Evolutionary conservation across 2,113 vertebrate species (phyloP).

Genomic region (Taurulus bubalis): DNA sequence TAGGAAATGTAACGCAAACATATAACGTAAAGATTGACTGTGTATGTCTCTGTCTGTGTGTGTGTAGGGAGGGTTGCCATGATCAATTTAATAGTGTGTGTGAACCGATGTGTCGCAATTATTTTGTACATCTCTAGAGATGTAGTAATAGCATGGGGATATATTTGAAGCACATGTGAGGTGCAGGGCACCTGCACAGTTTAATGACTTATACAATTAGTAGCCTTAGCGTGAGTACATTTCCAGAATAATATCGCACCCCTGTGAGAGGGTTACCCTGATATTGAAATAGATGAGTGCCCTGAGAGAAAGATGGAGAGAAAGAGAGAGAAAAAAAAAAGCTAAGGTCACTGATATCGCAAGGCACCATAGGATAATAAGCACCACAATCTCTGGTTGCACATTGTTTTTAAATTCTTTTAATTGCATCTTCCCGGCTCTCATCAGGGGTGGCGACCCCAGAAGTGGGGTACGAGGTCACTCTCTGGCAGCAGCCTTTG

Average conservation of each 20-base stretch:
- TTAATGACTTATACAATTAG: slow-evolving; percentile 68
- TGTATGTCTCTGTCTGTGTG: neutral
- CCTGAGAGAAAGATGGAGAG: slow-evolving; percentile 32
- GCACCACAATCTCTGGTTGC: slow-evolving; percentile 73
- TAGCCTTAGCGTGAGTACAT: slow-evolving; percentile 12
- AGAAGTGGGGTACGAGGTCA: slow-evolving; percentile 81
- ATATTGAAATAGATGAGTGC: slow-evolving; percentile 70
- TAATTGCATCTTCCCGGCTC: slow-evolving; percentile 82
- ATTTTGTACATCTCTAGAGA: slow-evolving; percentile 6
- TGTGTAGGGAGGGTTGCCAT: neutral
- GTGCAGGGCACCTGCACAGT: slow-evolving; percentile 10
- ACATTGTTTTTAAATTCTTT: slow-evolving; percentile 84
- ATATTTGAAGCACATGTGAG: slow-evolving; percentile 12
- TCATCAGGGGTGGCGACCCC: slow-evolving; percentile 80
- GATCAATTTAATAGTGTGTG: slow-evolving; percentile 17
- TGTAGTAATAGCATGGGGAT: slow-evolving; percentile 2
- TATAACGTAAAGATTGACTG: neutral
- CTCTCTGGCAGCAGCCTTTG: slow-evolving; percentile 84
- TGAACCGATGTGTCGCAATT: slow-evolving; percentile 23
- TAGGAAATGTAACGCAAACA: slow-evolving; percentile 37
- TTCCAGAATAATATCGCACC: slow-evolving; percentile 31
- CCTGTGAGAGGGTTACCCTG: slow-evolving; percentile 52
- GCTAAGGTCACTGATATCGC: slow-evolving; percentile 66
- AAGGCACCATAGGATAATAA: slow-evolving; percentile 73
- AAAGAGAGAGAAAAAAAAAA: slow-evolving; percentile 10